Conservation (phyloP, 2,797 vertebrate genomes). For the Clamator glandarius region DNA sequence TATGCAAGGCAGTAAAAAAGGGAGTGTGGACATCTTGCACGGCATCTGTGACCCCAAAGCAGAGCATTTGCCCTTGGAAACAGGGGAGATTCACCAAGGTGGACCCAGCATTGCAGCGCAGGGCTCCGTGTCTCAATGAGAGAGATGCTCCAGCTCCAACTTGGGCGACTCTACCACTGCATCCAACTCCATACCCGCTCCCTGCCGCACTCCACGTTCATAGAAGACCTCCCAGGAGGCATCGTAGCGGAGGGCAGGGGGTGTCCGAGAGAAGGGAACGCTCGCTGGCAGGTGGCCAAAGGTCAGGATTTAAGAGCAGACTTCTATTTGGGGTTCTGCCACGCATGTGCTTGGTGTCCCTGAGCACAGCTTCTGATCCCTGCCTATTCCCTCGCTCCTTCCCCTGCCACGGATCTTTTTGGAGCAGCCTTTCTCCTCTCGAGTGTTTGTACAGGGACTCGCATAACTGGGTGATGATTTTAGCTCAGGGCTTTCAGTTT, state of each 20-base stretch:
- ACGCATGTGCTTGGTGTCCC: not conserved
- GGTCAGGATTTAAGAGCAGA: too few species aligned
- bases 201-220: rapidly evolving
- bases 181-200: not conserved
- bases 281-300: too few species aligned
- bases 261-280: too few species aligned
- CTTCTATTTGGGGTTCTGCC: not conserved
- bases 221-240: not conserved
- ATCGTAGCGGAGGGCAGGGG: too few species aligned
- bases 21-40: too few species aligned
- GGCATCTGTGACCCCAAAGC: too few species aligned
- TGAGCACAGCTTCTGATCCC: not conserved
- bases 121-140: not conserved
- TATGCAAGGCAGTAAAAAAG: too few species aligned
- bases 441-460: slow-evolving; percentile 30
- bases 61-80: too few species aligned
- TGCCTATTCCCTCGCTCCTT: not conserved
- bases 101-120: not conserved
- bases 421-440: not conserved
- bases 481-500: not conserved
- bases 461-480: slow-evolving; percentile 12
- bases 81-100: too few species aligned
- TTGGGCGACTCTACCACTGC: not conserved
- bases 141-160: not conserved
- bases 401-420: not conserved